A percentile compares a stretch with the other conserved stretches of the same genome.
Conservation (phyloP, 2,888 invertebrate genomes). For the Furcula furcula region DNA sequence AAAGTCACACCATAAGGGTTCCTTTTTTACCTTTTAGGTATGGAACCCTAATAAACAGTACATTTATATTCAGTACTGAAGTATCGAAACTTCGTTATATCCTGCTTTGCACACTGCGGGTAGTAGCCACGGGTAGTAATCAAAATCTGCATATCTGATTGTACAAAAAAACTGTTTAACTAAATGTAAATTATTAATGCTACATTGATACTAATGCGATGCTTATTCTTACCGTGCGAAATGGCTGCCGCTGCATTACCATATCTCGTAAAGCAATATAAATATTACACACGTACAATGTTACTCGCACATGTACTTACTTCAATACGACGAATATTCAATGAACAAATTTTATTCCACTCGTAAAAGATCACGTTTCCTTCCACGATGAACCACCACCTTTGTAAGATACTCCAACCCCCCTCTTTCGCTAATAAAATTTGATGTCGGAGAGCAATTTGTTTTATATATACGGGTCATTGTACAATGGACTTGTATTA, state of each 20-base stretch:
- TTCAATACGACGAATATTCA: slow-evolving; percentile 6
- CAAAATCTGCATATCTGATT: slow-evolving; percentile 22
- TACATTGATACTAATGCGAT: background rate
- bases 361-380: slow-evolving; percentile 5
- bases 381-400: slow-evolving; percentile 1
- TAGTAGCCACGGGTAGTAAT: slow-evolving; percentile 8
- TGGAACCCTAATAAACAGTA: background rate
- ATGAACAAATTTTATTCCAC: slow-evolving; percentile 11
- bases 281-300: background rate
- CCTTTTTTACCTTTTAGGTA: no score
- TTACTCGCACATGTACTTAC: slow-evolving; percentile 5
- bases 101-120: slow-evolving; percentile 12
- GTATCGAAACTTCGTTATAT: background rate
- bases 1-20: no score
- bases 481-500: slow-evolving; percentile 23
- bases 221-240: background rate
- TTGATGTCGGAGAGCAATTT: slow-evolving; percentile 3
- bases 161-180: background rate
- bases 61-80: background rate
- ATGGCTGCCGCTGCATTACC: background rate
- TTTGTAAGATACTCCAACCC: slow-evolving; percentile 1
- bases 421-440: background rate
- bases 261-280: background rate
- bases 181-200: background rate
- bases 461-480: slow-evolving; percentile 15